Percentiles rank a stretch among this genome's conserved stretches.
Evolutionary conservation across 2,113 vertebrate genomes (phyloP).

Genomic region (Microtus montanus): DNA sequence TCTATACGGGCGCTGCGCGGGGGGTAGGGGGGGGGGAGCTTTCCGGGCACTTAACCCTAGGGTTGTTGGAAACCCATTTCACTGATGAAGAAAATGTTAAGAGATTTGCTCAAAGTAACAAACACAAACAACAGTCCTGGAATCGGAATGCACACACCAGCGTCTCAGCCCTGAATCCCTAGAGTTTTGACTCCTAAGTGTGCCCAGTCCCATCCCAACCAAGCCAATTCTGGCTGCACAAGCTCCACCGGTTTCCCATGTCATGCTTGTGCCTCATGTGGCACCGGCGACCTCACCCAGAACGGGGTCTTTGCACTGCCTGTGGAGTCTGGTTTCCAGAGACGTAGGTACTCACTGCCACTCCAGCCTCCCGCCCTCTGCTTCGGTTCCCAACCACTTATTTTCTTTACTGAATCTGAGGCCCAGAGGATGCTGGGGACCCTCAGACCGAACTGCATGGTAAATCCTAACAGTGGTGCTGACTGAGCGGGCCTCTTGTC

Average conservation of each 20-base stretch:
- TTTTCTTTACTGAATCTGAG: background rate
- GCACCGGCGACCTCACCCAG: background rate
- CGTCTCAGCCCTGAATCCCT: background rate
- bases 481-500: background rate
- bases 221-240: background rate
- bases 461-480: no score
- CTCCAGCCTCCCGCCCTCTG: background rate
- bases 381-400: background rate
- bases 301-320: background rate
- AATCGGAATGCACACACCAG: background rate
- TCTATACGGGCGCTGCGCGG: background rate
- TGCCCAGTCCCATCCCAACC: no score
- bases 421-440: accelerated
- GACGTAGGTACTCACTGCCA: background rate
- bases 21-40: background rate
- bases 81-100: background rate
- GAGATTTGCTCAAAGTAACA: constrained; percentile 1
- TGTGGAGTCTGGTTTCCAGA: background rate
- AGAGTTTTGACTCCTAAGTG: background rate
- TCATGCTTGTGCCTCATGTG: no score
- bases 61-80: constrained; percentile 22
- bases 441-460: background rate
- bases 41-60: background rate
- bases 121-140: background rate
- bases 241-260: background rate